Base-by-base conservation (phyloP, 2,888 invertebrate species). In the Drosophila atroscutellata region DNA sequence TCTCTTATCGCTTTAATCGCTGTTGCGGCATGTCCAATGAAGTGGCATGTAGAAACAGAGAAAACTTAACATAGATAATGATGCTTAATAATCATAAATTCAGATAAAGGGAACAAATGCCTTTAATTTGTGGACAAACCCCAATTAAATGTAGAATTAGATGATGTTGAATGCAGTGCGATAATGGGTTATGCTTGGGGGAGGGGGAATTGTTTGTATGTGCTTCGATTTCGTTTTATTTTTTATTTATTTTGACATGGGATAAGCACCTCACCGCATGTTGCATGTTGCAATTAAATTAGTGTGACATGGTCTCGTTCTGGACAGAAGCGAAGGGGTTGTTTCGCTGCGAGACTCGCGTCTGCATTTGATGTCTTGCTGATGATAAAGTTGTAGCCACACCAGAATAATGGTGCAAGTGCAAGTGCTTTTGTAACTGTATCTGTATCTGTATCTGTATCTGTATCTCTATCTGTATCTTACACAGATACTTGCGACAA, bases 281-380 rank as follows among this genome's bases (percentile, higher is more conserved):
- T 84, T 86, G 85, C 80, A 82, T 75, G 80, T 71, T 82, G 83
- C 83, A 85, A 89, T 85, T 85, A 86, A 85, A 85, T 85, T 83
- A 80, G 71, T 84, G 70, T 49, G 77, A 62, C 59, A 28, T 54
- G 78, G 56, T 69, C 52, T 50, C 64, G 55, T 37, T 11, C 26
- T 24, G 45, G 45, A 45, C 45, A 45, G 11, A 32, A 30, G n/a
- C 24, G 49, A 64, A 69, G 77, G 77, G 79, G 78, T 47, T 55
- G 70, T 51, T 26, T 42, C 42, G 28, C 28, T 61, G 68, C 82
- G 30, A 7, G 30, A n/a, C 20, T 36, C 24, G 56, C 52, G 65
- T 81, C 85, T 85, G 85, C 72, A 61, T 67, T 85, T 85, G 85
- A 85, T 66, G 82, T 78, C 85, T 74, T 75, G 72, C 84, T 84